Conservation (phyloP, 2,888 invertebrate genomes). For the Coremacera marginata region DNA sequence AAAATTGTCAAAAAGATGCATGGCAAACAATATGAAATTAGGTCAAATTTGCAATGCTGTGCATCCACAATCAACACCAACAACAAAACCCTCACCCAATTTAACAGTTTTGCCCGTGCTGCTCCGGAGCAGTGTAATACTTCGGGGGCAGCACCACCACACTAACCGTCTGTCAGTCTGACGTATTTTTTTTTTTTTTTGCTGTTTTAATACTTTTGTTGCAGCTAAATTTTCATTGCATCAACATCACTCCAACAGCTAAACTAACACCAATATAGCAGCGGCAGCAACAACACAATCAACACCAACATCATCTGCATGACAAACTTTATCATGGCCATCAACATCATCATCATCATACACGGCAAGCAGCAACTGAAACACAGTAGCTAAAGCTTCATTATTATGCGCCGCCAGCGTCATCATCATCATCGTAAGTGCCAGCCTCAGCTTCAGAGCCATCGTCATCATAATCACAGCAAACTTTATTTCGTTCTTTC, state of each 20-base stretch:
- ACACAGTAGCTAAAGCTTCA: neutral
- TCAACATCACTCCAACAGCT: neutral
- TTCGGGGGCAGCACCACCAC: neutral
- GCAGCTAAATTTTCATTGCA: neutral
- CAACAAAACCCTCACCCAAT: neutral
- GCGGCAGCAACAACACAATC: neutral
- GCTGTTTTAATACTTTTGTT: too few relatives aligned
- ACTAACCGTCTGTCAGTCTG: neutral
- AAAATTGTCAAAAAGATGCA: constrained; percentile 16
- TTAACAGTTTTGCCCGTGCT: too few relatives aligned
- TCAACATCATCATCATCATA: neutral
- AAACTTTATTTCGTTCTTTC: neutral
- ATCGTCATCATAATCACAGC: constrained; percentile 17
- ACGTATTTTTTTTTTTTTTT: neutral
- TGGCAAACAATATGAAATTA: constrained; percentile 42
- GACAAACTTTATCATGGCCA: neutral
- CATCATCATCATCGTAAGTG: neutral
- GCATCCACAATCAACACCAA: neutral
- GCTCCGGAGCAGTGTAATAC: too few relatives aligned
- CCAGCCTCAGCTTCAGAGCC: constrained; percentile 1
- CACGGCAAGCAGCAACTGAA: neutral
- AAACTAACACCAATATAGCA: neutral
- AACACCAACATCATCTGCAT: neutral
- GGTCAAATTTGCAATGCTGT: constrained; percentile 49
- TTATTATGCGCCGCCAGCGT: neutral